A percentile compares a stretch with the other conserved stretches of the same genome.
Conservation (phyloP, 2,113 vertebrate species). For the Leucopsar rothschildi region DNA sequence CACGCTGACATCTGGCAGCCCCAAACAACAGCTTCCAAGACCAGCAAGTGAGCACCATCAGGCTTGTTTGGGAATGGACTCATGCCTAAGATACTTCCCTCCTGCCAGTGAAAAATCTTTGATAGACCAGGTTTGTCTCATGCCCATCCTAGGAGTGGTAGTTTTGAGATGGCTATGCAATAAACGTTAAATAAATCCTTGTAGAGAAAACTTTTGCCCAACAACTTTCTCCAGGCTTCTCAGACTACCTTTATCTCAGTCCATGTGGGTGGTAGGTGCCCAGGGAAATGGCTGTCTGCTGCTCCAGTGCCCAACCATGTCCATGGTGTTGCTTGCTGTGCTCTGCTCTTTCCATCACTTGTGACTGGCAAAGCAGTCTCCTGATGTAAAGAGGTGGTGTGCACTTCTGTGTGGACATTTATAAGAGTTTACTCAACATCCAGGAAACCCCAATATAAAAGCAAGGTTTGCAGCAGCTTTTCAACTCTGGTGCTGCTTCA, state of each 20-base stretch:
- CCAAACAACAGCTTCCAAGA: not conserved
- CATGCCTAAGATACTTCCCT: not conserved
- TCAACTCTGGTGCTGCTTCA: not conserved
- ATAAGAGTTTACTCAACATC: not conserved
- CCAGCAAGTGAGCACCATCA: not conserved
- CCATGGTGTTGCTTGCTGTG: not conserved
- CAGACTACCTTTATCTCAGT: not conserved
- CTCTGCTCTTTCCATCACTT: not conserved
- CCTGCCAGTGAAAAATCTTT: not conserved
- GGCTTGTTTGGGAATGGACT: not conserved
- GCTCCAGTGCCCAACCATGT: not conserved
- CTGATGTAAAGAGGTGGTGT: not conserved
- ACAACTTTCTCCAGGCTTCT: not conserved
- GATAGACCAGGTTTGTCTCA: not conserved
- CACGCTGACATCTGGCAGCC: not conserved
- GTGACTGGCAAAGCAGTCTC: not conserved
- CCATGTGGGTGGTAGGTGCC: fast-evolving
- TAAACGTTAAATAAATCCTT: not conserved
- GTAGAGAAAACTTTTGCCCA: not conserved
- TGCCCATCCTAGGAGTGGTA: not conserved
- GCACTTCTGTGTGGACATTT: not conserved
- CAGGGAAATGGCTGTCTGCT: not conserved
- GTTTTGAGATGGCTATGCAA: not conserved
- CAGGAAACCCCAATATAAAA: not conserved
- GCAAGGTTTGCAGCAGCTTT: not conserved